phyloP scores from a whole-genome alignment of 1,140 invertebrate genomes.

The Megathymus violae region DNA sequence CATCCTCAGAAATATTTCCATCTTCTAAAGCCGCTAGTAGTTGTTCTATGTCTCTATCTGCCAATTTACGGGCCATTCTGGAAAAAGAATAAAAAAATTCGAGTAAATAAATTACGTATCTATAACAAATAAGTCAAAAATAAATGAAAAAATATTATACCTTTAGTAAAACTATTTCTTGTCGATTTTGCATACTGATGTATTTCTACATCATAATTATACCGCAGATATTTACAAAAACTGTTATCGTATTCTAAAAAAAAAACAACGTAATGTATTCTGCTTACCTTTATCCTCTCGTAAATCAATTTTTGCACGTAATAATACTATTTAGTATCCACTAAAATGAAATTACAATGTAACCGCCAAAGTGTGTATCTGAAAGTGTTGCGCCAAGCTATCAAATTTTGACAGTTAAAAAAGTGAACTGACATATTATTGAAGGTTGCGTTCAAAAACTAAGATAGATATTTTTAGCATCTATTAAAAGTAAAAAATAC shows the following conservation, averaged over 20 bases:
- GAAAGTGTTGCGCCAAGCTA: conserved; percentile 45
- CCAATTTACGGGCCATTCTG: conserved; percentile 47
- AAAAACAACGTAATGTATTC: conserved; percentile 45
- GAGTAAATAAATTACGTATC: conserved; percentile 51
- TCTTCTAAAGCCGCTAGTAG: conserved; percentile 49
- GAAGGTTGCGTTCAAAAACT: conserved; percentile 50
- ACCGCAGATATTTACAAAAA: conserved; percentile 48
- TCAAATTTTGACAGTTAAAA: conserved; percentile 44
- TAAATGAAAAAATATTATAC: conserved; percentile 45
- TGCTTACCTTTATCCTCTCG: conserved; percentile 49
- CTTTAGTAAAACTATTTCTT: conserved; percentile 44
- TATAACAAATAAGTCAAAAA: conserved; percentile 50
- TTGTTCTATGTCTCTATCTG: conserved; percentile 49
- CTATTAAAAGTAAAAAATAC: conserved; percentile 47
- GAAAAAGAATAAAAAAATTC: conserved; percentile 52
- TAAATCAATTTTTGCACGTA: conserved; percentile 46
- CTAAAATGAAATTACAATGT: conserved; percentile 50
- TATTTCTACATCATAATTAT: conserved; percentile 55
- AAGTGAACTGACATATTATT: conserved; percentile 47
- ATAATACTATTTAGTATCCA: conserved; percentile 50
- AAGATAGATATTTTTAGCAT: conserved; percentile 47
- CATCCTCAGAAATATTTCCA: conserved; percentile 52
- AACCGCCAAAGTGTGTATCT: conserved; percentile 46
- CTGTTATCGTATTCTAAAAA: conserved; percentile 50
- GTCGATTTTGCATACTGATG: conserved; percentile 54